These are phyloP conservation scores for Sprattus sprattus DNA, from an alignment of 2,113 vertebrate species.

Conservation along the genomic window DNA sequence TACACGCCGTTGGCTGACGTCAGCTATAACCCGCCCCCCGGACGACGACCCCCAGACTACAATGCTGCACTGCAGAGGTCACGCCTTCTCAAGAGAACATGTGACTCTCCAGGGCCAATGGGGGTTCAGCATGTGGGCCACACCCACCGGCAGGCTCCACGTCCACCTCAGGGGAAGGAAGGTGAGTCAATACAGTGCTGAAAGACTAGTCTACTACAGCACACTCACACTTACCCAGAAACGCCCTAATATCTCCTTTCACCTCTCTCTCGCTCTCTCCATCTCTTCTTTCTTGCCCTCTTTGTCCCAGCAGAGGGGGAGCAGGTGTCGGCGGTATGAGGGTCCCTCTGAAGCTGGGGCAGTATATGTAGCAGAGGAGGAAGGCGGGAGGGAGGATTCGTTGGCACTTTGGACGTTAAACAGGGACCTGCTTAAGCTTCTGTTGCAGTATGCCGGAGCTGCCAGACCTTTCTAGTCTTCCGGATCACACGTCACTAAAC, in stretches of 20 bases:
- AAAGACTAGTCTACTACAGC: background rate
- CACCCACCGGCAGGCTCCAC: conserved; percentile 34
- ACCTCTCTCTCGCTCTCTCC: background rate
- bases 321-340: conserved; percentile 95
- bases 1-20: conserved; percentile 89
- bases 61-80: conserved; percentile 93
- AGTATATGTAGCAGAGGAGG: conserved; percentile 25
- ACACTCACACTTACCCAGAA: background rate
- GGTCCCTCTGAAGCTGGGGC: conserved; percentile 29
- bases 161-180: conserved; percentile 32
- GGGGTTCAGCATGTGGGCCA: conserved; percentile 61
- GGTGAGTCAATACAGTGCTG: conserved; percentile 20
- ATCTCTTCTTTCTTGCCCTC: background rate
- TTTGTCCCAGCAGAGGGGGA: conserved; percentile 80
- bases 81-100: conserved; percentile 81
- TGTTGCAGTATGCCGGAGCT: background rate
- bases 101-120: conserved; percentile 77
- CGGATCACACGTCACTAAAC: background rate
- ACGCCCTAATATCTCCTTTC: background rate
- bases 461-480: background rate
- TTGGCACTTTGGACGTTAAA: conserved; percentile 41
- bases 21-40: conserved; percentile 70
- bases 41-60: conserved; percentile 92
- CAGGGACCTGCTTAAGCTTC: background rate
- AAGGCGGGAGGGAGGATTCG: background rate